Conservation (phyloP, 2,888 invertebrate genomes). For the Tiphia femorata region DNA sequence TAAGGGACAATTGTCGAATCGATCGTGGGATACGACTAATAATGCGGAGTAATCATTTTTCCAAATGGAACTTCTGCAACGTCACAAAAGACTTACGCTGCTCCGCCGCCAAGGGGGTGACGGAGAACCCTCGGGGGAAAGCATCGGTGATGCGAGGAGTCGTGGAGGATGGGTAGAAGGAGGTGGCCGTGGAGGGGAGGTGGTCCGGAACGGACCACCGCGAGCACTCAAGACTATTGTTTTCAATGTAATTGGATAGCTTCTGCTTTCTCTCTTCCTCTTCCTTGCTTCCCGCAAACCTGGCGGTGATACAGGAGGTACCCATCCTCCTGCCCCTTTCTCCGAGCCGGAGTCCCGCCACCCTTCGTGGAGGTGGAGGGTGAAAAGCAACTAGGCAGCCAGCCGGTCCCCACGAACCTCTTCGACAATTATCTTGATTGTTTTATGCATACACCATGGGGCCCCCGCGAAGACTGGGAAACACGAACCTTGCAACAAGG, state of each 20-base stretch:
- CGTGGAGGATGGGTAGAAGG: constrained; percentile 2
- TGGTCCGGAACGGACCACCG: constrained; percentile 56
- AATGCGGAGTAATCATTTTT: constrained; percentile 38
- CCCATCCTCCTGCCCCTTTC: background rate
- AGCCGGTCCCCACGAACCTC: constrained; percentile 53
- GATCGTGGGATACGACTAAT: too few relatives aligned
- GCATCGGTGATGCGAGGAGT: constrained; percentile 32
- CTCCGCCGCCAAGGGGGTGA: constrained; percentile 24
- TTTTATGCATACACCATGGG: constrained; percentile 66
- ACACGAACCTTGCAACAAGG: too few relatives aligned
- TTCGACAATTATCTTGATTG: constrained; percentile 69
- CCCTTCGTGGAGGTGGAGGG: constrained; percentile 35
- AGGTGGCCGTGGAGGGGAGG: constrained; percentile 21
- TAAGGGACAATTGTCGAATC: too few relatives aligned
- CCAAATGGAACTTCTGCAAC: constrained; percentile 41
- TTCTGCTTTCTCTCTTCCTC: constrained; percentile 30
- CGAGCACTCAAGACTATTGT: constrained; percentile 71
- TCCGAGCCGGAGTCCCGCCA: background rate
- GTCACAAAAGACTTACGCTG: constrained; percentile 24
- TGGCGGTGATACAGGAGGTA: constrained; percentile 24
- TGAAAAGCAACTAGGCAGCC: constrained; percentile 43
- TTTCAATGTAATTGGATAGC: constrained; percentile 71
- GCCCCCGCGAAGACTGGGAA: background rate
- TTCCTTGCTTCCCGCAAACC: constrained; percentile 24
- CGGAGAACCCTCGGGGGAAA: constrained; percentile 50